Conservation (phyloP, 1,140 invertebrate genomes). For the Pararge aegeria region DNA sequence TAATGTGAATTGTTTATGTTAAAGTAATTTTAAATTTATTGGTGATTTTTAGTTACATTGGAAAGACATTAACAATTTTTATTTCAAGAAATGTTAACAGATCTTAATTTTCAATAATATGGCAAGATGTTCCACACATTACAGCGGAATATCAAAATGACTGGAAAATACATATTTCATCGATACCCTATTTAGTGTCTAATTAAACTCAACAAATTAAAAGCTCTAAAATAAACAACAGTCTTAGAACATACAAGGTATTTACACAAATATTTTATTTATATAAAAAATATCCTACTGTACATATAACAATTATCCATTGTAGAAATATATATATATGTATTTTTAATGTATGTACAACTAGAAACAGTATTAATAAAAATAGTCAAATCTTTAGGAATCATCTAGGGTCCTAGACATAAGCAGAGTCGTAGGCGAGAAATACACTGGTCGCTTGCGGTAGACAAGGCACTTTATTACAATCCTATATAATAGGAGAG, state of each 20-base stretch:
- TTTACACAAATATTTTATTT: slow-evolving; percentile 74
- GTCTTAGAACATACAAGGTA: slow-evolving; percentile 76
- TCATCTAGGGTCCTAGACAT: slow-evolving; percentile 49
- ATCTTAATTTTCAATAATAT: slow-evolving; percentile 22
- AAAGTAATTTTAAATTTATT: too few relatives aligned
- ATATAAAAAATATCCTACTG: slow-evolving; percentile 74
- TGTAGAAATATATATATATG: slow-evolving; percentile 78
- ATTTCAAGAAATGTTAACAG: slow-evolving; percentile 4
- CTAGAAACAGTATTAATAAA: slow-evolving; percentile 76
- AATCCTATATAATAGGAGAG: too few relatives aligned
- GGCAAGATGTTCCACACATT: slow-evolving; percentile 30
- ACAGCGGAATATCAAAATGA: slow-evolving; percentile 38
- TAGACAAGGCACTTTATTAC: slow-evolving; percentile 47
- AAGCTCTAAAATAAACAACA: slow-evolving; percentile 78
- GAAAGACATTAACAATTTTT: too few relatives aligned
- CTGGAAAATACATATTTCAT: slow-evolving; percentile 74
- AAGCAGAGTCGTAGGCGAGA: slow-evolving; percentile 35
- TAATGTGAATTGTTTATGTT: too few relatives aligned
- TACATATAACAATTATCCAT: slow-evolving; percentile 70
- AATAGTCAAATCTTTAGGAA: slow-evolving; percentile 76
- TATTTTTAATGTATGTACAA: slow-evolving; percentile 63
- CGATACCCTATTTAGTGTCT: slow-evolving; percentile 52
- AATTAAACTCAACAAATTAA: slow-evolving; percentile 72
- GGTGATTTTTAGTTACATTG: too few relatives aligned
- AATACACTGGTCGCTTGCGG: slow-evolving; percentile 36